Evolutionary conservation across 1,140 invertebrate genomes (phyloP).

Genomic region (Pomacea maculata): DNA sequence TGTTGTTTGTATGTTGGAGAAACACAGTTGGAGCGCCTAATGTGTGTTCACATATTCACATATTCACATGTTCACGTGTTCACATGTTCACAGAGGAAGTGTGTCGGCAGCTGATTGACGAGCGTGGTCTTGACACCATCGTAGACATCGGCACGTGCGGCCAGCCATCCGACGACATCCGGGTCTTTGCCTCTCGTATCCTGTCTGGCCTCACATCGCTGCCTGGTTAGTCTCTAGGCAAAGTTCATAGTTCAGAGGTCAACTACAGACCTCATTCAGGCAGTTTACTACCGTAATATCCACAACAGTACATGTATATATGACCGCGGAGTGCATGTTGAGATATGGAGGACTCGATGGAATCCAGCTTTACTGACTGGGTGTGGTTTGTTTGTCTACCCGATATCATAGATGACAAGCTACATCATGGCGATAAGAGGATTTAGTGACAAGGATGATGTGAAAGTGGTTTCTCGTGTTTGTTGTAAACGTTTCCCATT

Average conservation of each 20-base stretch:
- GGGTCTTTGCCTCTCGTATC: slow-evolving; percentile 20
- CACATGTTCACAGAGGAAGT: slow-evolving; percentile 14
- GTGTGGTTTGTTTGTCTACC: too few relatives aligned
- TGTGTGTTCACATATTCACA: background rate
- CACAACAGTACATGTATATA: too few relatives aligned
- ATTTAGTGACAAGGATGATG: too few relatives aligned
- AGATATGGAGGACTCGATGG: too few relatives aligned
- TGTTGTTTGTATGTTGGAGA: background rate
- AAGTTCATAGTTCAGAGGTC: too few relatives aligned
- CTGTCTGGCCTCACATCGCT: slow-evolving; percentile 16
- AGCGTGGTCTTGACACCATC: slow-evolving; percentile 19
- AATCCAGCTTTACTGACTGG: too few relatives aligned
- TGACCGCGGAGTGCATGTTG: too few relatives aligned
- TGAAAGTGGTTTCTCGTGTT: background rate
- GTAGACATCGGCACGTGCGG: slow-evolving; percentile 4
- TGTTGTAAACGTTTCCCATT: background rate
- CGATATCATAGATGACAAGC: accelerated
- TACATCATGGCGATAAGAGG: too few relatives aligned
- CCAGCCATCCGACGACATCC: slow-evolving; percentile 16
- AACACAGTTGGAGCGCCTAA: background rate
- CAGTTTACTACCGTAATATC: too few relatives aligned
- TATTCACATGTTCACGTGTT: too few relatives aligned
- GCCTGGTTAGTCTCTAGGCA: background rate
- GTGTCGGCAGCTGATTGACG: slow-evolving; percentile 25
- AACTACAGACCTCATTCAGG: too few relatives aligned